A percentile compares a stretch with the other conserved stretches of the same genome.
Evolutionary conservation across 2,113 vertebrate genomes (phyloP).

Genomic region (Nesogale talazaci): DNA sequence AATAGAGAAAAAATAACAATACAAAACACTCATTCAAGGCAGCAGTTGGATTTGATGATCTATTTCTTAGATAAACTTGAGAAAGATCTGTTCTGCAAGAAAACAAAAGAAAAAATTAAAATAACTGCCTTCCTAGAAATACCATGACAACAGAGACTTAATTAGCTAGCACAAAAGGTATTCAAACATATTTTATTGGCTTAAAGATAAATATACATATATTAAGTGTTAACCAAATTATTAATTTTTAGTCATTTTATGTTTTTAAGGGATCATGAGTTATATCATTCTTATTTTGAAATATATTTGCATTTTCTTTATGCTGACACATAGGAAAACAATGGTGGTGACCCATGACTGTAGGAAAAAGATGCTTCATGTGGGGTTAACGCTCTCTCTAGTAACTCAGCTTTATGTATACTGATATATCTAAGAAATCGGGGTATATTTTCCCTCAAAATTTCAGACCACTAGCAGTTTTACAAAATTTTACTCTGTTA

Average conservation of each 20-base stretch:
- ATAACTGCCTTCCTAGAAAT: neutral
- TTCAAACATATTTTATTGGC: conserved; percentile 16
- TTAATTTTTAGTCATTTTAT: neutral
- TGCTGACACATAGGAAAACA: conserved; percentile 7
- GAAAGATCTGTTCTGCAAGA: neutral
- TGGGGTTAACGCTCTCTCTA: neutral
- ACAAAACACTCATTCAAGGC: neutral
- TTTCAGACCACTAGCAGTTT: neutral
- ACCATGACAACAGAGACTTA: neutral
- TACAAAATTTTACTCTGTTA: neutral
- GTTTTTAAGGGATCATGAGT: neutral
- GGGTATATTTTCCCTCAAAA: neutral
- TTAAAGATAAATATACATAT: neutral
- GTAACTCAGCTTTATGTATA: neutral
- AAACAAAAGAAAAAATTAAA: conserved; percentile 19
- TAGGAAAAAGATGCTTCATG: neutral
- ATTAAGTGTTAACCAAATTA: neutral
- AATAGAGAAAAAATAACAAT: neutral
- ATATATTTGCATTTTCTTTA: neutral
- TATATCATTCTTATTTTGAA: neutral
- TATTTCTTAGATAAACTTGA: neutral
- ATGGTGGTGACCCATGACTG: neutral
- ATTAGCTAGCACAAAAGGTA: neutral
- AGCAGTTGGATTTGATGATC: neutral
- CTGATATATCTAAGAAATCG: neutral